A percentile compares a stretch with the other conserved stretches of the same genome.
Evolutionary conservation across 2,797 vertebrate genomes (phyloP).

Genomic region (Serranus cabrilla): DNA sequence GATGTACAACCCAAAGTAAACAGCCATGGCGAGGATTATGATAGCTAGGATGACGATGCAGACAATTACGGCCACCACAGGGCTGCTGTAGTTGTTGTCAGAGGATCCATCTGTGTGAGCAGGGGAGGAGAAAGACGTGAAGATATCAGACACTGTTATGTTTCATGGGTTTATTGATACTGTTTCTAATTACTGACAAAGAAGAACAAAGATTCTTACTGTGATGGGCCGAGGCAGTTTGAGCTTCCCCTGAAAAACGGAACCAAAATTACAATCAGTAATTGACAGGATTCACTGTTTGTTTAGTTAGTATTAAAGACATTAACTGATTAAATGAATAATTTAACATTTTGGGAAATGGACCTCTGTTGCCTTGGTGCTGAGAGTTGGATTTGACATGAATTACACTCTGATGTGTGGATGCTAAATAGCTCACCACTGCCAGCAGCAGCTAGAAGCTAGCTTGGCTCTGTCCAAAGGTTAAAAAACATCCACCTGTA

Average conservation of each 20-base stretch:
- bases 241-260: constrained; percentile 43
- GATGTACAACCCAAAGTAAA: constrained; percentile 44
- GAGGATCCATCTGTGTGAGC: constrained; percentile 24
- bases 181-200: neutral
- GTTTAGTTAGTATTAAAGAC: neutral
- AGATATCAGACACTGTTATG: neutral
- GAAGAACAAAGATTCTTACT: constrained; percentile 47
- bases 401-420: neutral
- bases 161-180: neutral
- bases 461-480: too few species aligned
- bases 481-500: neutral
- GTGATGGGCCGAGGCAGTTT: neutral
- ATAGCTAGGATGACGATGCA: constrained; percentile 58
- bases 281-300: constrained; percentile 1
- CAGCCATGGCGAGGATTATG: constrained; percentile 54
- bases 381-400: neutral
- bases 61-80: constrained; percentile 65
- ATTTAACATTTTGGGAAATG: neutral
- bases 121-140: constrained; percentile 8
- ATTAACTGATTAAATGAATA: neutral
- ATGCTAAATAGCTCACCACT: neutral
- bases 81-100: constrained; percentile 35
- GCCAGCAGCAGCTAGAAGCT: too few species aligned
- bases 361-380: neutral
- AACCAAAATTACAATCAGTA: constrained; percentile 19